Conservation (phyloP, 2,113 vertebrate species). For the Spheniscus mendiculus region DNA sequence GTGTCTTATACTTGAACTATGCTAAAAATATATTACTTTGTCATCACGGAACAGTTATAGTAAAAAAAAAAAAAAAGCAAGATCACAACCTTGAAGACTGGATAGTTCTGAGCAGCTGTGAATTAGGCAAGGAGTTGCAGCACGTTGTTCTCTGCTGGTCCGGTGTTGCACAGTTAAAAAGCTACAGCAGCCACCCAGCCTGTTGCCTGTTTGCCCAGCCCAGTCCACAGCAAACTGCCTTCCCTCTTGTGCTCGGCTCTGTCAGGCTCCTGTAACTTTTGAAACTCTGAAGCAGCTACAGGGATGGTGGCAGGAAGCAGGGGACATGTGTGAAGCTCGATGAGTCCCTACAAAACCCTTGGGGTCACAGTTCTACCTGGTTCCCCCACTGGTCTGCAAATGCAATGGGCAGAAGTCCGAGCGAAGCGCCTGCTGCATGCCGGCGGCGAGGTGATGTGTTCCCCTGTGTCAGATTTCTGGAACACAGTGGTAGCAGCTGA, state of each 20-base stretch:
- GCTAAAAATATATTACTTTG: conserved; percentile 26
- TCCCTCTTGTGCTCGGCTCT: not conserved
- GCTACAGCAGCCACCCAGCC: rapidly evolving
- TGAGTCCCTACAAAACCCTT: not conserved
- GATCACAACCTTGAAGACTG: not conserved
- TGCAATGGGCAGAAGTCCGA: not conserved
- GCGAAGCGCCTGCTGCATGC: not conserved
- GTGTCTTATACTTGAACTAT: not conserved
- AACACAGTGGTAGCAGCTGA: conserved; percentile 56
- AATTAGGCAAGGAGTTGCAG: not conserved
- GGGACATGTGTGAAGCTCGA: rapidly evolving
- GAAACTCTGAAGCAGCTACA: not conserved
- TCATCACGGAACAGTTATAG: not conserved
- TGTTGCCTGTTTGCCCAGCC: not conserved
- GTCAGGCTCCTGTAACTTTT: not conserved
- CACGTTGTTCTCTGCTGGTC: not conserved
- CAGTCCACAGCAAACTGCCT: not conserved
- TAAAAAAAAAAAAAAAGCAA: not conserved
- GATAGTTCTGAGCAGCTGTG: not conserved
- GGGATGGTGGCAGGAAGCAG: not conserved
- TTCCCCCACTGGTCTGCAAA: not conserved
- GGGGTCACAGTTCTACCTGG: not conserved
- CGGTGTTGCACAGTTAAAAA: not conserved
- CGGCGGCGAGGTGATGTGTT: not conserved
- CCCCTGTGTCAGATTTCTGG: conserved; percentile 44